Conservation (phyloP, 2,888 invertebrate species). For the Ichneumon xanthorius region DNA sequence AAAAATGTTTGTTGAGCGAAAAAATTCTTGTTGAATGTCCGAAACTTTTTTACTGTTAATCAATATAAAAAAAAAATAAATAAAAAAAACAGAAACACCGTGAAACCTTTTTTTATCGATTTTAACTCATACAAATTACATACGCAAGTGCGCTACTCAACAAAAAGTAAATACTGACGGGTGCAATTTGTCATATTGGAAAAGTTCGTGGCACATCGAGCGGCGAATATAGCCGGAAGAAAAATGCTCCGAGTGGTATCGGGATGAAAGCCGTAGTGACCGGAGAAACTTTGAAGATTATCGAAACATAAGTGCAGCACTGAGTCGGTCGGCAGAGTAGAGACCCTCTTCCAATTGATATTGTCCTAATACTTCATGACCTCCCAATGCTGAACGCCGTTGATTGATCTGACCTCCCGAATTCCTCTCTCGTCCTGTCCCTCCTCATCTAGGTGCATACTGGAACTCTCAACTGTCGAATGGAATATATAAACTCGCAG, state of each 20-base stretch:
- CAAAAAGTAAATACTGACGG: background rate
- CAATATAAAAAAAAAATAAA: no score
- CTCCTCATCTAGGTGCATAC: slow-evolving; percentile 4
- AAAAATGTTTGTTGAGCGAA: no score
- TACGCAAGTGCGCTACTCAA: background rate
- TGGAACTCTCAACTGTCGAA: slow-evolving; percentile 46
- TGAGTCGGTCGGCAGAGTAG: background rate
- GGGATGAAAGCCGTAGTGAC: background rate
- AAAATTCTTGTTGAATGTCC: no score
- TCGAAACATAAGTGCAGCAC: background rate
- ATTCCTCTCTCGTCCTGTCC: background rate
- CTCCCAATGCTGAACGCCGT: background rate
- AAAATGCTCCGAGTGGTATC: background rate
- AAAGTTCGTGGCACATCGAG: background rate
- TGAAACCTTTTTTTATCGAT: background rate
- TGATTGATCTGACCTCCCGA: background rate
- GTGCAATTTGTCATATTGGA: background rate
- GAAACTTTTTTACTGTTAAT: background rate
- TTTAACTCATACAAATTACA: background rate
- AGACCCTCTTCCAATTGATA: background rate
- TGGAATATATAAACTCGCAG: slow-evolving; percentile 58
- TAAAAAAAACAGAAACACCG: background rate
- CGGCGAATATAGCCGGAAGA: background rate
- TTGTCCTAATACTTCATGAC: background rate
- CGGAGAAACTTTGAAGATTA: background rate